phyloP scores from a whole-genome alignment of 2,797 vertebrate species.

The Spinibarbus caldwelli region DNA sequence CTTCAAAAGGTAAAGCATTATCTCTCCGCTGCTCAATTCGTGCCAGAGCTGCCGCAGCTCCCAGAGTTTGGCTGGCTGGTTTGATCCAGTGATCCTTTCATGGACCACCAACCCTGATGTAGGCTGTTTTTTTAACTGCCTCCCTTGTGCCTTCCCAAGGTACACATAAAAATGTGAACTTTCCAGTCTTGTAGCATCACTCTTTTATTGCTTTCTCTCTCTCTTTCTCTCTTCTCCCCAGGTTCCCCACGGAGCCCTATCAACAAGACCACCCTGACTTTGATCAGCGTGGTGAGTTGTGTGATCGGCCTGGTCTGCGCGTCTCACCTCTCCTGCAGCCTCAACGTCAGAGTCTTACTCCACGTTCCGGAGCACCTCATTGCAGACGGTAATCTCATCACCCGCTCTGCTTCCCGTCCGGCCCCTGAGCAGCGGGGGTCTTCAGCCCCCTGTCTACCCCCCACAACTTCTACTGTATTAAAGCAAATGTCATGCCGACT shows the following conservation, averaged over 20 bases:
- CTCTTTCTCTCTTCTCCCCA: conserved; percentile 61
- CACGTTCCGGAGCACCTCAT: conserved; percentile 98
- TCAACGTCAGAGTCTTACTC: conserved; percentile 92
- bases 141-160: conserved; percentile 46
- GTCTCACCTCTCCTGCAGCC: conserved; percentile 91
- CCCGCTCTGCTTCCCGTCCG: not conserved
- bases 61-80: conserved; percentile 58
- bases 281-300: conserved; percentile 96
- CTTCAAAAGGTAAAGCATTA: conserved; percentile 66
- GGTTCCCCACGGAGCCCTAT: conserved; percentile 96
- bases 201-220: conserved; percentile 29
- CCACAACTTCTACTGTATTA: not conserved
- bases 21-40: conserved; percentile 64
- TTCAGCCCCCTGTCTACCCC: not conserved
- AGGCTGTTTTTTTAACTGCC: conserved; percentile 66
- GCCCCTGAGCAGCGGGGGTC: conserved; percentile 12
- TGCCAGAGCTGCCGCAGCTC: conserved; percentile 57
- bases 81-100: conserved; percentile 70
- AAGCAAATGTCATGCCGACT: conserved; percentile 43
- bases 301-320: conserved; percentile 91
- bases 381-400: conserved; percentile 85
- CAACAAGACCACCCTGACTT: conserved; percentile 96
- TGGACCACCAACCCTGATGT: conserved; percentile 63
- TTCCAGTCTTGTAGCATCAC: conserved; percentile 54
- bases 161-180: conserved; percentile 44